Base-by-base conservation (phyloP, 2,888 invertebrate species). In the Melanostoma mellinum region DNA sequence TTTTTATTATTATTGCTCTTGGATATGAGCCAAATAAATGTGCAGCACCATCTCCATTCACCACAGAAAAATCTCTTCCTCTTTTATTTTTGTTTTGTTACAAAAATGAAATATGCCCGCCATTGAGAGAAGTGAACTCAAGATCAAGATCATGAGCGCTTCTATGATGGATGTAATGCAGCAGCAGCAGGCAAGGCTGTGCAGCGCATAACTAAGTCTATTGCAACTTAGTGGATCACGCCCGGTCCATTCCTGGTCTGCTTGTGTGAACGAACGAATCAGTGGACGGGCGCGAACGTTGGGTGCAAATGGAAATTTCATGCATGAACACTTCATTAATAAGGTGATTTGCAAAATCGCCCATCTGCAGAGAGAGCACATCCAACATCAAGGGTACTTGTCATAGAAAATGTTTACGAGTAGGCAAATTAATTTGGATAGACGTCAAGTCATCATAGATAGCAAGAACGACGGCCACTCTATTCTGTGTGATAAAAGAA, bases 251-350 rank as follows among this genome's bases (percentile, higher is more conserved):
- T 8, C 30, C 44, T 46, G 8, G 61, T 46, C 9, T 20, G 38
- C 10, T 42, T 6, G 40, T n/a, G n/a, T n/a, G n/a, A n/a, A n/a
- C n/a, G n/a, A n/a, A n/a, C n/a, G n/a, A n/a, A n/a, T 40, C 40
- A 3, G 42, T 33, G 35, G 36, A 36, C 48, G 33, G 20, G 42
- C 33, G n/a, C 3, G 36, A n/a, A 50, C 30, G 20, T 50, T 69
- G 42, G 56, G 58, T 53, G 71, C 84, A 67, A 79, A 84, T 84
- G 74, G 60, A 79, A 75, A 84, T 84, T 84, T 84, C 84, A 84
- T 75, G 84, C 84, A 79, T 75, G 84, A 84, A 56, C 79, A 84
- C 84, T 75, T 79, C 79, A 79, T 84, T 79, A 79, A 84, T 75
- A 84, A 75, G 74, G 60, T 75, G 67, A 79, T 84, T 84, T 84